phyloP scores from a whole-genome alignment of 2,888 invertebrate species.

The Netelia virgata region DNA sequence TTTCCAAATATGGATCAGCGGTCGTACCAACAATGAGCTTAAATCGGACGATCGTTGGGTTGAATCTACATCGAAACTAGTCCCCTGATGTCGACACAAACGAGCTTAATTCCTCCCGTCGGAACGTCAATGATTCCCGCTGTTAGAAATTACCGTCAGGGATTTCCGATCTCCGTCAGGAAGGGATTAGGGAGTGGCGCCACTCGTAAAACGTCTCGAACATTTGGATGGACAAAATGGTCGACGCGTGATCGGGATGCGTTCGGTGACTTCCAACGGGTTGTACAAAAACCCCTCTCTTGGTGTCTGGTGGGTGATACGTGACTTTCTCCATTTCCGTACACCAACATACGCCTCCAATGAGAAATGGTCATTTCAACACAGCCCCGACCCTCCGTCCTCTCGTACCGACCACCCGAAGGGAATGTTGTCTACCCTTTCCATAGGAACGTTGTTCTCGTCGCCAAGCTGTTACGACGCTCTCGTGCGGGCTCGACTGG shows the following conservation, averaged over 20 bases:
- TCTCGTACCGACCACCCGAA: neutral
- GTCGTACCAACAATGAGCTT: no score
- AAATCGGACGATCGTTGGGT: no score
- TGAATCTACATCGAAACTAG: no score
- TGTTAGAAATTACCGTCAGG: constrained; percentile 16
- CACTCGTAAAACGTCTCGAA: constrained; percentile 56
- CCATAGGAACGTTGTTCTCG: constrained; percentile 47
- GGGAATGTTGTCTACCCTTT: constrained; percentile 4
- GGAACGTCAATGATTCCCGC: no score
- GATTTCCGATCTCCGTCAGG: constrained; percentile 33
- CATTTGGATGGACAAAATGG: constrained; percentile 38
- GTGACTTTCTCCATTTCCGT: constrained; percentile 50
- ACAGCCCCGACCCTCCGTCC: constrained; percentile 35
- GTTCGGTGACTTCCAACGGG: constrained; percentile 25
- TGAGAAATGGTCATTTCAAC: constrained; percentile 60
- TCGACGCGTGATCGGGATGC: constrained; percentile 55
- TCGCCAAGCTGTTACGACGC: constrained; percentile 62
- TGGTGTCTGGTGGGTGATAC: constrained; percentile 43
- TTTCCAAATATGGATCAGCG: no score
- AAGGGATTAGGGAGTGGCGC: constrained; percentile 47
- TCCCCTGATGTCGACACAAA: no score
- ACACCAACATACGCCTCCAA: constrained; percentile 36
- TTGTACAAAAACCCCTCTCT: constrained; percentile 16
- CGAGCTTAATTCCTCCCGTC: no score
- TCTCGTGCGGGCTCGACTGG: constrained; percentile 43